These are phyloP conservation scores for Marmota monax DNA, from an alignment of 2,113 vertebrate species.

Conservation along the genomic window DNA sequence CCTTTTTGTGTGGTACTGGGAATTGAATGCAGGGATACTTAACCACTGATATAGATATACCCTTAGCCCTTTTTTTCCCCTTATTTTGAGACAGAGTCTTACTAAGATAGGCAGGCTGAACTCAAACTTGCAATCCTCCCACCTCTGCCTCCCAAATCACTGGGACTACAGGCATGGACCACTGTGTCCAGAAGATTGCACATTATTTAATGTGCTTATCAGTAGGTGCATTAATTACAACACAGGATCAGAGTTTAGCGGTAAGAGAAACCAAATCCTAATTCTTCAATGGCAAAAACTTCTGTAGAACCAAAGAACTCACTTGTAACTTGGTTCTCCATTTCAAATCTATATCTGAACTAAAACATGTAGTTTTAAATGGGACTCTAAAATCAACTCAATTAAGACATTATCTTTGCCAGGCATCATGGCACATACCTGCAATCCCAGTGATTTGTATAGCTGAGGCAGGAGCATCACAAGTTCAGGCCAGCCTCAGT, in stretches of 20 bases:
- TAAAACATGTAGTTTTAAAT: background rate
- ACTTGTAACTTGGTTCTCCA: background rate
- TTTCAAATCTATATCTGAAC: conserved; percentile 37
- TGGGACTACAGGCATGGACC: too few species aligned
- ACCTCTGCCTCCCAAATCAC: too few species aligned
- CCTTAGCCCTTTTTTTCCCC: too few species aligned
- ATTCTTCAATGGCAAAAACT: background rate
- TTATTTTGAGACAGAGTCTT: too few species aligned
- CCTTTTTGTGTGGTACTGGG: too few species aligned
- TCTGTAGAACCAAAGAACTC: background rate
- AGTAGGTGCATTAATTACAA: background rate
- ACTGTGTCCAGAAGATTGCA: too few species aligned
- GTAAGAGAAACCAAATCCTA: background rate
- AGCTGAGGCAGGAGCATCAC: background rate
- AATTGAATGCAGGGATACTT: too few species aligned
- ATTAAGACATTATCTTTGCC: background rate
- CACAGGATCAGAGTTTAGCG: background rate
- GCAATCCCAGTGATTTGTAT: background rate
- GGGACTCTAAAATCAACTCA: background rate
- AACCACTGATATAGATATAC: too few species aligned
- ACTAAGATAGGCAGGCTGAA: too few species aligned
- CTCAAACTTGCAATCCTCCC: too few species aligned
- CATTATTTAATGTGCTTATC: background rate
- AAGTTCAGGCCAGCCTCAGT: background rate
- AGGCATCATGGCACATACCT: background rate